A percentile compares a stretch with the other conserved stretches of the same genome.
Evolutionary conservation across 2,888 invertebrate species (phyloP).

Genomic region (Drosophila cracens): DNA sequence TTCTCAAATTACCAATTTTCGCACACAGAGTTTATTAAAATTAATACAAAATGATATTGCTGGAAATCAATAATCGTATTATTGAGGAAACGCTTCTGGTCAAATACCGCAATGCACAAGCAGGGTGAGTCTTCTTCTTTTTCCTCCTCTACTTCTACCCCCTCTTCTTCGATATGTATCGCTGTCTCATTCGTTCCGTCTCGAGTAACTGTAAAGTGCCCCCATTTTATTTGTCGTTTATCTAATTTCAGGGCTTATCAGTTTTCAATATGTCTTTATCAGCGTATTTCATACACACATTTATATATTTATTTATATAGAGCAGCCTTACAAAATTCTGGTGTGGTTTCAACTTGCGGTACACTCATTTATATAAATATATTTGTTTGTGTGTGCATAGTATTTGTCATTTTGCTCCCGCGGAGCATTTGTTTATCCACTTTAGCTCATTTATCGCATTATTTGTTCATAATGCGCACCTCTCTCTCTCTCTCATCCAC

Average conservation of each 20-base stretch:
- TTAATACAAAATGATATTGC: conserved; percentile 91
- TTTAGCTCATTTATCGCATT: conserved; percentile 66
- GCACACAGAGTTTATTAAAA: conserved; percentile 28
- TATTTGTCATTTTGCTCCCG: conserved; percentile 24
- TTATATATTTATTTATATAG: background rate
- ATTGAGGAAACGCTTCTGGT: conserved; percentile 98
- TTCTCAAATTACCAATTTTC: conserved; percentile 16
- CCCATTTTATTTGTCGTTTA: conserved; percentile 50
- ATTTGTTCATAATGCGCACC: conserved; percentile 57
- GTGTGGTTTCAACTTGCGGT: conserved; percentile 53
- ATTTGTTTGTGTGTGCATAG: conserved; percentile 8
- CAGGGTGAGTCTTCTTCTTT: conserved; percentile 89
- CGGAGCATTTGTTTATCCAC: conserved; percentile 57
- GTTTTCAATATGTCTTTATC: conserved; percentile 46
- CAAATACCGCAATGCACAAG: conserved; percentile 97
- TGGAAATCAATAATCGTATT: conserved; percentile 99
- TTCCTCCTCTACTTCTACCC: background rate
- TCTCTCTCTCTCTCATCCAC: conserved; percentile 1
- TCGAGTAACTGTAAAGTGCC: conserved; percentile 45
- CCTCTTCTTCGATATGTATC: background rate
- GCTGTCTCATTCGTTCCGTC: conserved; percentile 16
- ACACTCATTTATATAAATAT: conserved; percentile 48
- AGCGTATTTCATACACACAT: conserved; percentile 30
- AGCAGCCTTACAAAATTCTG: conserved; percentile 40
- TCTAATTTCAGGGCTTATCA: conserved; percentile 52